Evolutionary conservation across 2,113 vertebrate genomes (phyloP), one percentile per base, ranked within the genome.

Genomic region (Limnothrissa miodon): DNA sequence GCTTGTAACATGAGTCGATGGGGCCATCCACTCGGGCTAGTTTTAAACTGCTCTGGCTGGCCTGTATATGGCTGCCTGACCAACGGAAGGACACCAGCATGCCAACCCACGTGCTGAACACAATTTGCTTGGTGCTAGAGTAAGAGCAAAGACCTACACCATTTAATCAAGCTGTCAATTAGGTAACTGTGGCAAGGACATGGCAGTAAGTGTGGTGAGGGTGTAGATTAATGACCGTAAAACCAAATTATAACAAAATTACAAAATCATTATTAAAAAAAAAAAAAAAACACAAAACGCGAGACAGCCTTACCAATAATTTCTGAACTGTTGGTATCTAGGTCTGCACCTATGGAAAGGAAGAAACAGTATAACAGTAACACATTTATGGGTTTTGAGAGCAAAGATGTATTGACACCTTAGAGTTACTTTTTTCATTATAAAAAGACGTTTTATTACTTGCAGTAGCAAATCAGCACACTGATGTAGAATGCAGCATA

Each of bases 311-410:
- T 97, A 99, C 97, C 97, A 93, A 94, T 93, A 90, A 96, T 93
- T 89, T 98, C 97, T 86, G 97, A 95, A 92, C 98, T 98, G 90
- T 94, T 95, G 92, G 95, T 93, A 87, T 94, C 94, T 88, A 94
- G 93, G 91, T 96, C 96, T 88, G 95, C 91, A 92, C 95, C 97
- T 99, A 86, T 3, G 23, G 85, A 84, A 88, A 85, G 85, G 17
- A 19, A 17, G 39, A 81, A 2, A 78, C 1, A 3, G 46, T 21
- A 46, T 29, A 25, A 15, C 0, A 59, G 74, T 29, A 74, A n/a
- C 11, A 2, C 29, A 36, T 74, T 29, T 66, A 8, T 8, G 53
- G 53, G 5, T 29, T 66, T 66, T n/a, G 59, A 33, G 29, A 39
- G 66, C 13, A 74, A 29, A 7, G 59, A 33, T 66, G n/a, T 15